Percentiles rank a stretch among this genome's conserved stretches.
Evolutionary conservation across 2,888 invertebrate species (phyloP).

Genomic region (Ornithoptera priamus): DNA sequence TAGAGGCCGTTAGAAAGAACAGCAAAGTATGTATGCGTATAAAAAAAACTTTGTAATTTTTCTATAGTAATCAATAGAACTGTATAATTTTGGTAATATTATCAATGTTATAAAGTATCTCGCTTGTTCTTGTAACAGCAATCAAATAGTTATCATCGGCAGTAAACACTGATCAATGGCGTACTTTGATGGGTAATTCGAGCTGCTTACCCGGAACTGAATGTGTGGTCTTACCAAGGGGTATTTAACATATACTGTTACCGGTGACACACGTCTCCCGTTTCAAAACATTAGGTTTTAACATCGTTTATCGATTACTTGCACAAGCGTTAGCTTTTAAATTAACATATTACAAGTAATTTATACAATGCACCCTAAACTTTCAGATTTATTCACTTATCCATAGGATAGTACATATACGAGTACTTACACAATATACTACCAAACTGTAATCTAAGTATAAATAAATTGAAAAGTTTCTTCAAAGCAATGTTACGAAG

Average conservation of each 20-base stretch:
- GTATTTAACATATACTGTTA: slow-evolving; percentile 26
- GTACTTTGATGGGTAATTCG: slow-evolving; percentile 29
- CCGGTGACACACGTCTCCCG: slow-evolving; percentile 24
- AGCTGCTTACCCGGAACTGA: slow-evolving; percentile 33
- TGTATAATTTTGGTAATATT: too few relatives aligned
- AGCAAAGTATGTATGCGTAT: too few relatives aligned
- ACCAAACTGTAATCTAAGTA: background rate
- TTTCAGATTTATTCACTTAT: background rate
- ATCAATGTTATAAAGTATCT: too few relatives aligned
- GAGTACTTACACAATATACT: background rate
- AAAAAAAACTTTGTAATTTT: too few relatives aligned
- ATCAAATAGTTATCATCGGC: slow-evolving; percentile 16
- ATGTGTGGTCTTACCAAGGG: slow-evolving; percentile 31
- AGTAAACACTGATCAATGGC: slow-evolving; percentile 31
- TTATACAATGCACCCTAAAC: background rate
- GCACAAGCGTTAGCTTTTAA: background rate
- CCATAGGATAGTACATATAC: background rate
- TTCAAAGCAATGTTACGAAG: background rate
- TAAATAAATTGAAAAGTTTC: background rate
- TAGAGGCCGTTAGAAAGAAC: too few relatives aligned
- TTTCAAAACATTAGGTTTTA: slow-evolving; percentile 24
- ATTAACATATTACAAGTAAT: background rate
- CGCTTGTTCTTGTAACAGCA: background rate
- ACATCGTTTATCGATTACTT: slow-evolving; percentile 19
- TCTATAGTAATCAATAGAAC: too few relatives aligned